phyloP scores from a whole-genome alignment of 2,113 vertebrate species.

The Asarcornis scutulata region DNA sequence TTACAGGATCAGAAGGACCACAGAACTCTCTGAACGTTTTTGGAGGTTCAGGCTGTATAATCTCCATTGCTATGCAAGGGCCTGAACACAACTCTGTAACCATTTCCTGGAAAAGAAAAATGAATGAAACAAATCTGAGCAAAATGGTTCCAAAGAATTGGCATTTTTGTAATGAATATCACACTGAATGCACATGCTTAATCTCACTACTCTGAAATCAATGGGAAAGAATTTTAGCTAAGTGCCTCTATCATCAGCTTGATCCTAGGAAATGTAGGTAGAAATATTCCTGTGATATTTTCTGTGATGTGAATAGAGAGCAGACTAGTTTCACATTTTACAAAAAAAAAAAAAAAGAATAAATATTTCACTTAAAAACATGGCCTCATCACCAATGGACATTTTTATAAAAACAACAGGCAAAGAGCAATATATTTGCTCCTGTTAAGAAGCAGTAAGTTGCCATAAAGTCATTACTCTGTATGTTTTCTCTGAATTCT shows the following conservation, averaged over 20 bases:
- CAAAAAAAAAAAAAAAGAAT: background rate
- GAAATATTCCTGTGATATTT: background rate
- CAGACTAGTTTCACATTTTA: background rate
- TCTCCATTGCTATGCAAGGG: conserved; percentile 91
- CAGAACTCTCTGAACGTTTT: conserved; percentile 91
- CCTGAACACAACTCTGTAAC: conserved; percentile 91
- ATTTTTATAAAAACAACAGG: background rate
- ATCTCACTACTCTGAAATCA: background rate
- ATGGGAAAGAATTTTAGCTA: background rate
- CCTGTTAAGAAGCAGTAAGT: background rate
- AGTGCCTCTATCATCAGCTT: background rate
- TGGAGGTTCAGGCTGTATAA: conserved; percentile 77
- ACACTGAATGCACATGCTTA: background rate
- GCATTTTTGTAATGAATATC: background rate
- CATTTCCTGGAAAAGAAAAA: conserved; percentile 81
- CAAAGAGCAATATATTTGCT: background rate
- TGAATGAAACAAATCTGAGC: background rate
- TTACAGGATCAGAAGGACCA: conserved; percentile 94
- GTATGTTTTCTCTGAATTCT: background rate
- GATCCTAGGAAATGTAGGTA: background rate
- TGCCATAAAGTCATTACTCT: background rate
- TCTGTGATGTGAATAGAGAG: background rate
- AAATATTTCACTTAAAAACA: background rate
- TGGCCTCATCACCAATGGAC: background rate
- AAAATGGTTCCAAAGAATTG: background rate